phyloP scores from a whole-genome alignment of 2,888 invertebrate species.

The Lycocerus yunnanus region DNA sequence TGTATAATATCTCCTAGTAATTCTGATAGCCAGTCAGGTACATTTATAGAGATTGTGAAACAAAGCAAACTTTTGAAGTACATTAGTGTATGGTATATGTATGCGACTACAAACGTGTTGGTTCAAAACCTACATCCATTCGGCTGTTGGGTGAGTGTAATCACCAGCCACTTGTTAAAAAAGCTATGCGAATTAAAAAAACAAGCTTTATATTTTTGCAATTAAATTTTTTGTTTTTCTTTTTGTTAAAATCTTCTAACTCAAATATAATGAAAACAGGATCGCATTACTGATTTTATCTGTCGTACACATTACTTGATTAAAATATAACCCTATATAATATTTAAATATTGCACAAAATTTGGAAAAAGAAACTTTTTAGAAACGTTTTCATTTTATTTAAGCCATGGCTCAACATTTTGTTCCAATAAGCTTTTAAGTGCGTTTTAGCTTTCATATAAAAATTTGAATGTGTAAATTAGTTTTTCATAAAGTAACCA shows the following conservation, averaged over 20 bases:
- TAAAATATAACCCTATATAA: not conserved
- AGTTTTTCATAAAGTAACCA: not conserved
- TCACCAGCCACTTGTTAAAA: too few species aligned
- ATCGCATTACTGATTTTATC: not conserved
- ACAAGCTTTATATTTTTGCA: not conserved
- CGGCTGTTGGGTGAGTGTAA: too few species aligned
- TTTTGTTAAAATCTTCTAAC: not conserved
- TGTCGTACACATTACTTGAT: not conserved
- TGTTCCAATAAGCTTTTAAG: not conserved
- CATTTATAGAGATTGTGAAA: too few species aligned
- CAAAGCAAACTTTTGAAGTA: too few species aligned
- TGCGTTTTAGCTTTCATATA: not conserved
- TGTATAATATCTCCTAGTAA: too few species aligned
- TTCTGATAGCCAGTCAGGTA: too few species aligned
- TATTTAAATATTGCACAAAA: not conserved
- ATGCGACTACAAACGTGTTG: too few species aligned
- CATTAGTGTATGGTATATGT: too few species aligned
- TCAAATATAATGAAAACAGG: not conserved
- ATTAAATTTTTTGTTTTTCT: not conserved
- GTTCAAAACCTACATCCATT: too few species aligned
- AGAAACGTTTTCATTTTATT: not conserved
- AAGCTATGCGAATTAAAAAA: not conserved
- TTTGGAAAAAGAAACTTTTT: not conserved
- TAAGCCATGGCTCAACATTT: not conserved
- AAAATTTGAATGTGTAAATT: not conserved